phyloP scores from a whole-genome alignment of 2,797 vertebrate species.

The Pseudopleuronectes americanus region DNA sequence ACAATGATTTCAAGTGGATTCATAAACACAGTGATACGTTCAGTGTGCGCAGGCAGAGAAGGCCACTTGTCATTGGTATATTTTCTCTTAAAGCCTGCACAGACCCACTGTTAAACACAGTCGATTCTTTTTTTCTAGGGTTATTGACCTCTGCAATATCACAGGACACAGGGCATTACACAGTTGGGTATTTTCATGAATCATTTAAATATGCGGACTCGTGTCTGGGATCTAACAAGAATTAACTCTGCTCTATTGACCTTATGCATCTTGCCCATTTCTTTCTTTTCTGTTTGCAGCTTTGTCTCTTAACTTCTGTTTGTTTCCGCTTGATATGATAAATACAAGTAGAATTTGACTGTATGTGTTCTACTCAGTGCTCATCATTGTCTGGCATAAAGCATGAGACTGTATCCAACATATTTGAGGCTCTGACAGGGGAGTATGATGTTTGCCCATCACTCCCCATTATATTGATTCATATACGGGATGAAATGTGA shows the following conservation, averaged over 20 bases:
- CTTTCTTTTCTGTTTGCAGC: not conserved
- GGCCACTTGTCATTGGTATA: not conserved
- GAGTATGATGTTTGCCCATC: no score
- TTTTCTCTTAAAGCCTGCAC: not conserved
- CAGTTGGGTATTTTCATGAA: no score
- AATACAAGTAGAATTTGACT: not conserved
- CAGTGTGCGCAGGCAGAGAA: not conserved
- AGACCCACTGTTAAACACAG: no score
- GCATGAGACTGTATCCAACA: no score
- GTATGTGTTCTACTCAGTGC: not conserved
- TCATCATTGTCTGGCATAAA: not conserved
- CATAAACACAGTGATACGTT: not conserved
- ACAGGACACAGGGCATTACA: not conserved
- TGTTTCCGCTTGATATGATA: not conserved
- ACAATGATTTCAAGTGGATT: not conserved
- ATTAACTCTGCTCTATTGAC: not conserved
- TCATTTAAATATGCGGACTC: not conserved
- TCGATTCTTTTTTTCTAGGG: no score
- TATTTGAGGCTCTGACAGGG: no score
- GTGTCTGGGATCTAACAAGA: no score
- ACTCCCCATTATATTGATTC: no score
- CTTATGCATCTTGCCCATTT: not conserved
- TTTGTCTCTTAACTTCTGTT: not conserved
- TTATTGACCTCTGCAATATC: not conserved
- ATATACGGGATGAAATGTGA: no score